phyloP scores from a whole-genome alignment of 2,797 vertebrate genomes.

The Coracias cyanogaster region DNA sequence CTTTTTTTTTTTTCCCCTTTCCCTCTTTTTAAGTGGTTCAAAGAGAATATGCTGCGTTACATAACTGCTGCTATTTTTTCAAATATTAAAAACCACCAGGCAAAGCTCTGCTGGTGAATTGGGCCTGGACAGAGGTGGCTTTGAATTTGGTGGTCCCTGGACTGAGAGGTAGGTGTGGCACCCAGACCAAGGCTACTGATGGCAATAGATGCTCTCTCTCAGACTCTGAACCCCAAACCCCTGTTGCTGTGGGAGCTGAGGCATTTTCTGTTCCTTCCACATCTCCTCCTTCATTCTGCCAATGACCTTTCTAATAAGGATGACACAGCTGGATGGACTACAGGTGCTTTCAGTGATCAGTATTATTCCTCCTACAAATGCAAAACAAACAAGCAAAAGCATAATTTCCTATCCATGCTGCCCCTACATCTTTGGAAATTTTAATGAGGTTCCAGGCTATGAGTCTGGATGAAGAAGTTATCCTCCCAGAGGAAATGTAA shows the following conservation, averaged over 20 bases:
- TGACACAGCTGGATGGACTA: background rate
- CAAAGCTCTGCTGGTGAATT: background rate
- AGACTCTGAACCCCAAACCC: background rate
- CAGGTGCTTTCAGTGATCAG: background rate
- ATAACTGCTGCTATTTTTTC: slow-evolving; percentile 21
- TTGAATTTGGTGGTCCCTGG: background rate
- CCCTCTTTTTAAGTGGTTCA: background rate
- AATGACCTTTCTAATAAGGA: background rate
- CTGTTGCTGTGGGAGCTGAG: background rate
- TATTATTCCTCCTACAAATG: background rate
- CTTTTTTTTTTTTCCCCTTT: background rate
- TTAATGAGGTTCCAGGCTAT: background rate
- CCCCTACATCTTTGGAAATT: background rate
- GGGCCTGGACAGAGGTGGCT: background rate
- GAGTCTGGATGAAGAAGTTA: slow-evolving; percentile 34
- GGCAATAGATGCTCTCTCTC: background rate
- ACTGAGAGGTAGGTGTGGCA: background rate
- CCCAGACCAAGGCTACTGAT: background rate
- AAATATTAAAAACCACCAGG: slow-evolving; percentile 8
- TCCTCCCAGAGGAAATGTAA: slow-evolving; percentile 57
- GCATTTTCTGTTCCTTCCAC: background rate
- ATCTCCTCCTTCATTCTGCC: background rate
- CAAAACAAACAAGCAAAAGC: background rate
- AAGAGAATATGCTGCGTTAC: background rate
- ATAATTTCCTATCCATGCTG: background rate